Conservation (phyloP, 92 coral and sea anemone species). For the Porites divaricata region DNA sequence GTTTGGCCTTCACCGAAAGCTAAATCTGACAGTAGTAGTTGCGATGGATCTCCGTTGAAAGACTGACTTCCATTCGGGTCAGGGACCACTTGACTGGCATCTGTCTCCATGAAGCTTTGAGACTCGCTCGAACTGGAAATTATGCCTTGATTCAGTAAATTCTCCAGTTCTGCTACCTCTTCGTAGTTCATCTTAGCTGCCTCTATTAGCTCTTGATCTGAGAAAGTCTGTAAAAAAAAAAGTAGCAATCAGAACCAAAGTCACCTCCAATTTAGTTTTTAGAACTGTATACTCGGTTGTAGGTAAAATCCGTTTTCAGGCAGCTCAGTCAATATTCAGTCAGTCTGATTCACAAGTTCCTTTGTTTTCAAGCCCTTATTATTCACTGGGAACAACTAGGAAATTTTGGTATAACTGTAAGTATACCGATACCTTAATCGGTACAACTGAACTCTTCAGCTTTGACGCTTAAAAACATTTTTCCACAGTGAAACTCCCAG, state of each 20-base stretch:
- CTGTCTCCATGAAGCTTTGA: not conserved
- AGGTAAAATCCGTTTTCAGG: no score
- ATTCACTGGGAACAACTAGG: no score
- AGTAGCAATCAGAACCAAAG: not conserved
- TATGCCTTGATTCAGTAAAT: not conserved
- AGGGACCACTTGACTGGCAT: slow-evolving; percentile 26
- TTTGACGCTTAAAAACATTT: no score
- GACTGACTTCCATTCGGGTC: not conserved
- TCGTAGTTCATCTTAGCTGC: slow-evolving; percentile 34
- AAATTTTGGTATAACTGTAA: no score
- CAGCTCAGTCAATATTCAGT: no score
- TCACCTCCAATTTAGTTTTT: not conserved
- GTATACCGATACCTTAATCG: no score
- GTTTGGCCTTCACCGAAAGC: not conserved
- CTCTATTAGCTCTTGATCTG: slow-evolving; percentile 26
- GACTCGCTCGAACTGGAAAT: not conserved
- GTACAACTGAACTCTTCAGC: no score
- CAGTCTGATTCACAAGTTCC: no score
- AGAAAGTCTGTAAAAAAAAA: slow-evolving; percentile 32
- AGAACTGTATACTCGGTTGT: no score
- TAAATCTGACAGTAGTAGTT: not conserved
- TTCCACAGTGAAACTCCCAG: no score
- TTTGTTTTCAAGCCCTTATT: no score
- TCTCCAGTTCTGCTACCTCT: slow-evolving; percentile 16
- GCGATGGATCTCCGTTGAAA: not conserved